These are phyloP conservation scores for Ellobium chinense DNA, from an alignment of 2,888 invertebrate species.

Conservation along the genomic window DNA sequence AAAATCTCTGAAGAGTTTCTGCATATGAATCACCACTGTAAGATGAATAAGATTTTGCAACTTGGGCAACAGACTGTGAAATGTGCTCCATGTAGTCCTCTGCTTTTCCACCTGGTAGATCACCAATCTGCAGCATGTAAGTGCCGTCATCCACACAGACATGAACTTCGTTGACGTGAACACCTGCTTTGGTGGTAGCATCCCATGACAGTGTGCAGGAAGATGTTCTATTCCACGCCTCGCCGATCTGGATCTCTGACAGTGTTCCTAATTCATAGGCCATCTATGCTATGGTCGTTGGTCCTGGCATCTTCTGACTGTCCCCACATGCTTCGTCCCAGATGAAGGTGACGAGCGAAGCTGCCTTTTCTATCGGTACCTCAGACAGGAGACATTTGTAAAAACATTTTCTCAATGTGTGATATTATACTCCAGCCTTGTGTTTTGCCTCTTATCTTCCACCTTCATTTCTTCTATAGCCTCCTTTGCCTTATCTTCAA, in stretches of 20 bases:
- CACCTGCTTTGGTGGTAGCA: slow-evolving; percentile 7
- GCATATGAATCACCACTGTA: neutral
- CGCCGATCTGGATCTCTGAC: neutral
- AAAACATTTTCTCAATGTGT: neutral
- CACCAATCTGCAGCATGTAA: neutral
- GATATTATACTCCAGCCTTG: neutral
- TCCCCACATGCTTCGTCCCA: neutral
- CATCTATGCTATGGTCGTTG: neutral
- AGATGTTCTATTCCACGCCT: neutral
- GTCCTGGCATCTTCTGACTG: neutral
- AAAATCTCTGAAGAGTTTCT: neutral
- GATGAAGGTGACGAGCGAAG: neutral
- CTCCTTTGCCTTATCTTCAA: neutral
- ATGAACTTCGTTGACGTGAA: neutral
- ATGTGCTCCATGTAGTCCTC: neutral
- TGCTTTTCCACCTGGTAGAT: neutral
- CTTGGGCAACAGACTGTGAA: neutral
- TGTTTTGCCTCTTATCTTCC: neutral
- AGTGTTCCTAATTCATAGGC: neutral
- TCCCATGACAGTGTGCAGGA: neutral
- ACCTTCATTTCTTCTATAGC: neutral
- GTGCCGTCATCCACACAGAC: neutral
- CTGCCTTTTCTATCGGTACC: neutral
- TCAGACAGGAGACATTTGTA: neutral
- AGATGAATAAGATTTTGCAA: neutral